A percentile compares a stretch with the other conserved stretches of the same genome.
phyloP scores from a whole-genome alignment of 2,888 invertebrate genomes.

The Steinernema scapterisci region DNA sequence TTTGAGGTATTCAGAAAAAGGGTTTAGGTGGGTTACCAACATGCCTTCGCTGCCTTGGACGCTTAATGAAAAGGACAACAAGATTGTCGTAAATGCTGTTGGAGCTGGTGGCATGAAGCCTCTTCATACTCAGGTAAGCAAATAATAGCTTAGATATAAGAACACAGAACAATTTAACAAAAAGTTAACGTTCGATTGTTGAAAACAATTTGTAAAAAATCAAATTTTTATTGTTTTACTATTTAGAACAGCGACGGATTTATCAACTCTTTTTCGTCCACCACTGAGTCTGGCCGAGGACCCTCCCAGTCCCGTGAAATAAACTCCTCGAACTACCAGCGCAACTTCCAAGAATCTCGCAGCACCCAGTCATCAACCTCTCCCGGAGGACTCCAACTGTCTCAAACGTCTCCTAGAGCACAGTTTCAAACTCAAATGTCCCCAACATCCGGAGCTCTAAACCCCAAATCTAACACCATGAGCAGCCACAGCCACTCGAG shows the following conservation, averaged over 20 bases:
- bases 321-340: background rate
- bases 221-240: too few species aligned
- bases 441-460: background rate
- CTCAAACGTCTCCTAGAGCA: background rate
- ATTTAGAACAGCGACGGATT: constrained; percentile 16
- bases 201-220: too few species aligned
- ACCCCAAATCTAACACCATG: constrained; percentile 36
- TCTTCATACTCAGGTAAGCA: background rate
- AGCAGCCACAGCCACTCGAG: constrained; percentile 36
- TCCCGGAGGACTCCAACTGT: background rate
- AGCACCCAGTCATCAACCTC: background rate
- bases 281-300: background rate
- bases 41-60: constrained; percentile 40
- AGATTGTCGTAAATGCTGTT: constrained; percentile 34
- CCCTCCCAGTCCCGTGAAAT: background rate
- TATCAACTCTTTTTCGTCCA: constrained; percentile 13
- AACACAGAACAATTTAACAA: too few species aligned
- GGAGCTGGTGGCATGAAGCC: background rate
- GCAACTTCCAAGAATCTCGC: constrained; percentile 5
- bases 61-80: constrained; percentile 35
- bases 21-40: constrained; percentile 28
- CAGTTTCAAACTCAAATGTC: background rate
- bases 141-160: too few species aligned
- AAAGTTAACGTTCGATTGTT: too few species aligned
- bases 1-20: background rate